Base-by-base conservation (phyloP, 2,888 invertebrate species). In the Athalia circularis region DNA sequence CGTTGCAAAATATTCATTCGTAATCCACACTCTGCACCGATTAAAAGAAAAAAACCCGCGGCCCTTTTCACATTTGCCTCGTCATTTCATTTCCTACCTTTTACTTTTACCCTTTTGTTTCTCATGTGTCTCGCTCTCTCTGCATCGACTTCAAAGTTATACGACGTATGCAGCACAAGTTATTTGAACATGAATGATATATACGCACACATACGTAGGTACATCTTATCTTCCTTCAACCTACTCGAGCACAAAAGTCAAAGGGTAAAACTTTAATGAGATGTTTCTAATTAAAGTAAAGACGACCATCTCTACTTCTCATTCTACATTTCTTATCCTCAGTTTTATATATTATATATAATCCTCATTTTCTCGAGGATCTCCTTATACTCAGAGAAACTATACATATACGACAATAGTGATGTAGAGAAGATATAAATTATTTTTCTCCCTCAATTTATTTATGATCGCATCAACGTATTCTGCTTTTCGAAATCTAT, bases 191-290 rank as follows among this genome's bases (percentile, higher is more conserved):
- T 70, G 48, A 59, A 47, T 62, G 29, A 50, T 15, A 13, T 8
- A 13, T 64, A 13, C 47, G 6, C 52, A 13, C 11, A 54, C 57
- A 52, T 45, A 8, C 15, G 45, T 15, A n/a, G 13, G 50, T 62
- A 29, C 59, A 50, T 50, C 76, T 79, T 74, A 78, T 78, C 70
- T 74, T 54, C 65, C 79, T 65, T 67, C 75, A 67, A 48, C 72
- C 68, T 64, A 65, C 72, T 57, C 52, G 72, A 64, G 64, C 70
- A 54, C 78, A 70, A 78, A 72, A 64, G 65, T 54, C 65, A 68
- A 64, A 70, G 78, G 64, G 74, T 54, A 65, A 79, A 76, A 79
- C 76, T 79, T 67, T 76, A 79, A 79, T 76, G 79, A 79, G 79
- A 67, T 76, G 52, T 79, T 79, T 61, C 79, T 76, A 76, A 79